Percentiles rank a stretch among this genome's conserved stretches.
Conservation (phyloP, 2,888 invertebrate species). For the Argynnis bischoffii region DNA sequence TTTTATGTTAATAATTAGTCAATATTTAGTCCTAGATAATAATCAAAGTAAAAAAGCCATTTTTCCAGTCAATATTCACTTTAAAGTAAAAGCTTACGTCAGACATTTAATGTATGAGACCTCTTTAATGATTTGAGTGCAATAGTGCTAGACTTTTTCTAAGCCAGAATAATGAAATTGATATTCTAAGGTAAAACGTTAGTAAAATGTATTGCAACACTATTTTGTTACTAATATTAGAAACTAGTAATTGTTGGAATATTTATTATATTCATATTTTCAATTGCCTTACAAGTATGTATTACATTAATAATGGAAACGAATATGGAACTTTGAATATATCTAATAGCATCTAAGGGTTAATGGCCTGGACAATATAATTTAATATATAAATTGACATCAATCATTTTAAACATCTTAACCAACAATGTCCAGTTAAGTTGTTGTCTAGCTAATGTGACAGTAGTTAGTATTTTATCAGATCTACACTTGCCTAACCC, state of each 20-base stretch:
- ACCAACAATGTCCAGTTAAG: neutral
- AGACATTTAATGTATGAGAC: no score
- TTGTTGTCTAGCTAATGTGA: neutral
- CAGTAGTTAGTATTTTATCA: neutral
- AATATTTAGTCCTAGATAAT: no score
- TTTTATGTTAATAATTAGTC: no score
- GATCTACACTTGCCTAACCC: neutral
- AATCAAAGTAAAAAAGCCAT: no score
- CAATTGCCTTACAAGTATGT: neutral
- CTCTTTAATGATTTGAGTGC: neutral
- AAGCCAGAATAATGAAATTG: neutral
- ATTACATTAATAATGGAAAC: constrained; percentile 14
- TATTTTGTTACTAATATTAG: neutral
- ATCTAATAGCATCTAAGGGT: constrained; percentile 13
- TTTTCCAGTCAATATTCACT: no score
- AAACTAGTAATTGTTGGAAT: constrained; percentile 1
- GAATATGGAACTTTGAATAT: constrained; percentile 11
- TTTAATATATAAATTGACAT: constrained; percentile 13
- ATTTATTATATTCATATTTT: constrained; percentile 9
- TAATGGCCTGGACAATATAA: constrained; percentile 14
- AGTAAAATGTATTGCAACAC: constrained; percentile 1
- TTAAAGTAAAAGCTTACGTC: no score
- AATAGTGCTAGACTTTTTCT: neutral
- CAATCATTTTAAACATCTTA: constrained; percentile 8
- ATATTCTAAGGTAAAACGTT: neutral